Percentiles rank a stretch among this genome's conserved stretches.
phyloP scores from a whole-genome alignment of 2,888 invertebrate genomes.

The Eledone cirrhosa region DNA sequence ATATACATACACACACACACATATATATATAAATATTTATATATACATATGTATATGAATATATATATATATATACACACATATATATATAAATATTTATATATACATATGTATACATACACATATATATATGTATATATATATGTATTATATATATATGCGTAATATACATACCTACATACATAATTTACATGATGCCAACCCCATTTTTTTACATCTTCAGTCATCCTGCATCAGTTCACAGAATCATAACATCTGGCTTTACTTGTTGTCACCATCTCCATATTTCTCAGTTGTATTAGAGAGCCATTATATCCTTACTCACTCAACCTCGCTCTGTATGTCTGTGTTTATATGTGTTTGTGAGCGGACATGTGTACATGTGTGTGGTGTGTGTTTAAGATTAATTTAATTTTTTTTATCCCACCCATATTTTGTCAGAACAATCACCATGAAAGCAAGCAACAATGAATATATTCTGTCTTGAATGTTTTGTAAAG shows the following conservation, averaged over 20 bases:
- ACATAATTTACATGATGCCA: background rate
- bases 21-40: background rate
- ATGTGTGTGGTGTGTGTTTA: too few relatives aligned
- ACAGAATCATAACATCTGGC: constrained; percentile 21
- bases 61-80: background rate
- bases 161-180: background rate
- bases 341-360: too few relatives aligned
- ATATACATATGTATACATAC: background rate
- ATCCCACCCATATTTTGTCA: too few relatives aligned
- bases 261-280: constrained; percentile 21
- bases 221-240: constrained; percentile 23
- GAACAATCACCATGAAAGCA: too few relatives aligned
- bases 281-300: background rate
- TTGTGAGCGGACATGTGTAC: too few relatives aligned
- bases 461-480: too few relatives aligned
- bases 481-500: too few relatives aligned
- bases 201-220: constrained; percentile 12
- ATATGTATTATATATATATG: too few relatives aligned
- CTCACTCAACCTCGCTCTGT: too few relatives aligned
- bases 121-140: background rate
- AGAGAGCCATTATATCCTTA: too few relatives aligned
- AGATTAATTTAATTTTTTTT: too few relatives aligned
- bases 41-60: background rate
- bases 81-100: background rate
- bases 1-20: constrained; percentile 8